These are phyloP conservation scores for Plemyria rubiginata DNA, from an alignment of 2,888 invertebrate genomes.

Conservation along the genomic window DNA sequence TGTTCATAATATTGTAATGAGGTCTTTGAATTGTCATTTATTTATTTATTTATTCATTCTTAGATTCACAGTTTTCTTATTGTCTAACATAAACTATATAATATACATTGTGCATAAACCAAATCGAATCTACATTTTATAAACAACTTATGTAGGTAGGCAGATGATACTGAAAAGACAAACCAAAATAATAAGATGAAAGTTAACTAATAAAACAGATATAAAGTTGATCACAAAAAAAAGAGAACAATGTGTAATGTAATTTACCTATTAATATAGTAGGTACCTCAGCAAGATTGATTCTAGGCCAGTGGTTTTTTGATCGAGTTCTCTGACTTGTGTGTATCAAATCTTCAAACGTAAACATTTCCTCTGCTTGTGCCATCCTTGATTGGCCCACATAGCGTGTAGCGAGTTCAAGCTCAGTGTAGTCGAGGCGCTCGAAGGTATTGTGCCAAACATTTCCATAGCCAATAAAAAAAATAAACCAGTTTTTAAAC, in stretches of 20 bases:
- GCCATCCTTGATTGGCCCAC: conserved; percentile 20
- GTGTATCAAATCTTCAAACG: neutral
- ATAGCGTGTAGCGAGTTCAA: conserved; percentile 14
- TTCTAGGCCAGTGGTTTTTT: conserved; percentile 2
- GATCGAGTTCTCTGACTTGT: neutral
- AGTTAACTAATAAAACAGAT: too few species aligned
- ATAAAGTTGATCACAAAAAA: too few species aligned
- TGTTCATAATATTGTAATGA: neutral
- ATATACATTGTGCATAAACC: too few species aligned
- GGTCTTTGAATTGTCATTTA: too few species aligned
- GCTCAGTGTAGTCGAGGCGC: conserved; percentile 20
- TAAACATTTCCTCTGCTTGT: neutral
- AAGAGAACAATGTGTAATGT: too few species aligned
- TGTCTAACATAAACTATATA: too few species aligned
- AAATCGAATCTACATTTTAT: too few species aligned
- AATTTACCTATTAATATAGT: neutral
- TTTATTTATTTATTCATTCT: too few species aligned
- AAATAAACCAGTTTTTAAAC: conserved; percentile 13
- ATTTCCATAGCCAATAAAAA: conserved; percentile 28
- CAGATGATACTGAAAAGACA: too few species aligned
- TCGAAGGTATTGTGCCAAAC: conserved; percentile 7
- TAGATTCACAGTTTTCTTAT: too few species aligned
- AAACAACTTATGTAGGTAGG: too few species aligned
- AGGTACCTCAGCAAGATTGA: neutral
- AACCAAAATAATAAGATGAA: too few species aligned